phyloP scores from a whole-genome alignment of 2,797 vertebrate genomes.

The Peromyscus attwateri region DNA sequence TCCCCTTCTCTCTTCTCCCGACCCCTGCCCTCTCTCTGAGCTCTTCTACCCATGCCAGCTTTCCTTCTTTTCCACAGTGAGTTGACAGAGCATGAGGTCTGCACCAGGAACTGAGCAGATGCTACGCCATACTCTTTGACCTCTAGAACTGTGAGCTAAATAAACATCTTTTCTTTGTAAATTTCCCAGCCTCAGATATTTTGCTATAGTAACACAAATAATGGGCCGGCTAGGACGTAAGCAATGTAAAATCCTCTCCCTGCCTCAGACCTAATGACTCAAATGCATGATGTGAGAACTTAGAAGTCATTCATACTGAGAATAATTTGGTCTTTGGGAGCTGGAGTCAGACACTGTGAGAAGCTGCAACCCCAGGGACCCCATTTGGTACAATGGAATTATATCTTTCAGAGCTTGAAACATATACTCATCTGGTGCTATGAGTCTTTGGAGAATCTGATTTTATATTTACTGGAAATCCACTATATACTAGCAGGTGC shows the following conservation, averaged over 20 bases:
- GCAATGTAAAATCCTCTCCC: background rate
- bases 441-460: background rate
- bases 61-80: background rate
- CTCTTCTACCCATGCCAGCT: background rate
- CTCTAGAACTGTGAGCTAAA: background rate
- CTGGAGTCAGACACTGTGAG: background rate
- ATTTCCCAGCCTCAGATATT: background rate
- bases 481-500: background rate
- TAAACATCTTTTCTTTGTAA: background rate
- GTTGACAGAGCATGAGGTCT: background rate
- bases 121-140: background rate
- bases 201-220: background rate
- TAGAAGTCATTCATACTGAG: background rate
- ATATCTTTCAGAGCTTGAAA: background rate
- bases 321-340: background rate
- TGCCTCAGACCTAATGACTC: background rate
- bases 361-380: background rate
- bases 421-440: background rate
- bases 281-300: accelerated
- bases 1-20: background rate
- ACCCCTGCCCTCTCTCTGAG: background rate
- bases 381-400: background rate
- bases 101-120: background rate
- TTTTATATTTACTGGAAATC: background rate
- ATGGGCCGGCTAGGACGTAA: background rate